Conservation (phyloP, 2,888 invertebrate genomes). For the Hirtodrosophila trivittata region DNA sequence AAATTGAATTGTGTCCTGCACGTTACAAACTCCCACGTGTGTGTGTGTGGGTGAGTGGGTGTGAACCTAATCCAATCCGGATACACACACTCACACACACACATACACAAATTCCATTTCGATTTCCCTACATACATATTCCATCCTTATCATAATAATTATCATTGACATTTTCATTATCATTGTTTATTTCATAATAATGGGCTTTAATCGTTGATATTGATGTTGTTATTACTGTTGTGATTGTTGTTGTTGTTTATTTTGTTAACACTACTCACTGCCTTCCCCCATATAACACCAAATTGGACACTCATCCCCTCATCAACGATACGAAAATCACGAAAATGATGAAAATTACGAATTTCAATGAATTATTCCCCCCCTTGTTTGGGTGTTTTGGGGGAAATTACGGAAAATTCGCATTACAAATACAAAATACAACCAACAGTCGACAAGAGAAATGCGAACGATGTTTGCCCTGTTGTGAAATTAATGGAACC, state of each 20-base stretch:
- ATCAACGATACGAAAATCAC: neutral
- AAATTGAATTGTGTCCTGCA: conserved; percentile 3
- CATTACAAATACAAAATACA: conserved; percentile 23
- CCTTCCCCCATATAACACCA: conserved; percentile 1
- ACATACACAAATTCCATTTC: neutral
- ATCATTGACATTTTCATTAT: conserved; percentile 9
- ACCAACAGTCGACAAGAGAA: conserved; percentile 77
- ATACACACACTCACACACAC: conserved; percentile 3
- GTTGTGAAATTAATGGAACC: conserved; percentile 80
- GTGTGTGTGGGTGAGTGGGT: conserved; percentile 7
- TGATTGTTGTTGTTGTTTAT: conserved; percentile 43
- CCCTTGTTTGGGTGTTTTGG: conserved; percentile 8
- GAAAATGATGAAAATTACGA: conserved; percentile 22
- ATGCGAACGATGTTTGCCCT: conserved; percentile 81
- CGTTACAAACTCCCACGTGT: neutral
- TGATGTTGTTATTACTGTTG: conserved; percentile 40
- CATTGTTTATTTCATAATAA: conserved; percentile 30
- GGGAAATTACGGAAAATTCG: conserved; percentile 25
- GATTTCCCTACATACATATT: conserved; percentile 11
- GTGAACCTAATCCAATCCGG: conserved; percentile 4
- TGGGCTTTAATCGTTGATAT: conserved; percentile 50
- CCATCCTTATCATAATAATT: conserved; percentile 9
- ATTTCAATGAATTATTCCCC: conserved; percentile 21
- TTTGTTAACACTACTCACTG: conserved; percentile 48
- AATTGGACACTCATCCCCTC: conserved; percentile 28